These are phyloP conservation scores for Tenthredo notha DNA, from an alignment of 2,888 invertebrate genomes.

Conservation along the genomic window DNA sequence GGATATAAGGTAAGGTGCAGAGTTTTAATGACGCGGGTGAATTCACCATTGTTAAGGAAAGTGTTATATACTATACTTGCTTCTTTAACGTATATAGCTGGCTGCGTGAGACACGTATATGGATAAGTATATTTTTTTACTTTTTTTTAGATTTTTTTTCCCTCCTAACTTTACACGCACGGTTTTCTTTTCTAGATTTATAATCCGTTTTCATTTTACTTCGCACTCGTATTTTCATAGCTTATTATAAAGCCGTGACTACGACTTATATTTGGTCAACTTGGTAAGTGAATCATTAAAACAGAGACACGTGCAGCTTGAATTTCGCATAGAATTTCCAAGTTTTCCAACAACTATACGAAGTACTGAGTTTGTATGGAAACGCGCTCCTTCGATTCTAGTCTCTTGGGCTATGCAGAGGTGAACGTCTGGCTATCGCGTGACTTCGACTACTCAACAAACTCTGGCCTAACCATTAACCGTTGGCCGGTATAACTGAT, in stretches of 20 bases:
- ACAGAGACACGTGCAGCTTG: not conserved
- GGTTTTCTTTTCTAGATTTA: not conserved
- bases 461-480: conserved; percentile 31
- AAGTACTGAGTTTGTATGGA: not conserved
- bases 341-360: not conserved
- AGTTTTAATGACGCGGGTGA: not conserved
- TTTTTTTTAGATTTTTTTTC: not conserved
- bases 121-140: not conserved
- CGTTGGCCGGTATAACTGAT: conserved; percentile 41
- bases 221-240: not conserved
- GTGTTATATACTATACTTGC: not conserved
- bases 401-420: conserved; percentile 29
- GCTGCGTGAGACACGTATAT: conserved; percentile 10
- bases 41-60: not conserved
- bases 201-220: not conserved
- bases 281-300: not conserved
- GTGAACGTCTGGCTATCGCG: conserved; percentile 43
- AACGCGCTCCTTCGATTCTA: not conserved
- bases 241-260: not conserved
- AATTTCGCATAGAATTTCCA: not conserved
- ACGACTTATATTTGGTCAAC: not conserved
- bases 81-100: not conserved
- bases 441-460: conserved; percentile 34
- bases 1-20: conserved; percentile 13
- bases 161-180: not conserved